Evolutionary conservation across 2,797 vertebrate genomes (phyloP), one percentile per base, ranked within the genome.

Genomic region (Aeoliscus strigatus): DNA sequence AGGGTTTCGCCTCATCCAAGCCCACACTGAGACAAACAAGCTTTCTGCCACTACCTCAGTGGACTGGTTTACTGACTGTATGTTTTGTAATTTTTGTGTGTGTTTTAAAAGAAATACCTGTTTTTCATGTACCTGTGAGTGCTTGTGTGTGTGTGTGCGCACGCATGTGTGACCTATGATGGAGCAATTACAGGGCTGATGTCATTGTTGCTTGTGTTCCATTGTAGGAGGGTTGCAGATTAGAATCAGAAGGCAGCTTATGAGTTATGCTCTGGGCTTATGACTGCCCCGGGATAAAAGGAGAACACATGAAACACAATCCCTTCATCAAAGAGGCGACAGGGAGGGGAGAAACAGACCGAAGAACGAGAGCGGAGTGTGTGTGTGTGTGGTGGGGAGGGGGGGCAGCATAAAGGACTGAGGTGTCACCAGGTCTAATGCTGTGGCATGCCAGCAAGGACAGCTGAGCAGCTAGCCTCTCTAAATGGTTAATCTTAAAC

Each of bases 241-340:
- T 82, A 77, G 68, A 83, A 81, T 80, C 80, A 85, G 80, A 80
- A 72, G 69, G 70, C 69, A 51, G 77, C 56, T 87, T 86, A 81
- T 81, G 80, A 82, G 77, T 85, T 86, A 81, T 86, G 80, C 81
- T 75, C 70, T 53, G 73, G 71, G 72, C 73, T 83, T 86, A 87
- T 75, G 76, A 79, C 73, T 75, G 77, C 66, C 75, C 75, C 27
- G 60, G 84, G 85, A 89, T 89, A 85, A 89, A 90, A 87, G 83
- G 73, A 82, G 72, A 82, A 81, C 77, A 79, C 73, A 79, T 84
- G 87, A 87, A 87, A 89, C 80, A 66, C 80, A 75, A 89, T 86
- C 86, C 80, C 65, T 65, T 81, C 87, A 87, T 90, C 86, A 89
- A 89, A 89, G 86, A 77, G 75, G 63, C 66, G 75, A 86, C 87